Conservation (phyloP, 2,797 vertebrate species). For the Meda fulgida region DNA sequence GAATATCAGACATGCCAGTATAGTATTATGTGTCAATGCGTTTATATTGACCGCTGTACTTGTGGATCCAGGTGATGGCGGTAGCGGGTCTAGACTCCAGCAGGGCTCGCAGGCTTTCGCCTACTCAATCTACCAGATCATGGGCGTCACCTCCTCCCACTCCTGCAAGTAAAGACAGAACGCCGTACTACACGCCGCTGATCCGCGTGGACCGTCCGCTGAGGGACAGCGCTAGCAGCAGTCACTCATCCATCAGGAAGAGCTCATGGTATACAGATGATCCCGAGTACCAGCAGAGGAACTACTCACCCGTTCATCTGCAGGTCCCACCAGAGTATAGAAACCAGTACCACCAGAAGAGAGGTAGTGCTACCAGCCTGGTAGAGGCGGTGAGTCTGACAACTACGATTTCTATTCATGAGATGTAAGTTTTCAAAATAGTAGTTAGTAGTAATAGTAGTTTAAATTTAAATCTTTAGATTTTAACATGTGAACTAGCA, state of each 20-base stretch:
- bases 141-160: constrained; percentile 97
- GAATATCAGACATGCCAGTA: not conserved
- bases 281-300: constrained; percentile 88
- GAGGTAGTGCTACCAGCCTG: constrained; percentile 95
- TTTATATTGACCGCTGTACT: not conserved
- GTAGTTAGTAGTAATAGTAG: no score
- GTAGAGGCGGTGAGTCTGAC: constrained; percentile 92
- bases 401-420: not conserved
- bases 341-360: constrained; percentile 93
- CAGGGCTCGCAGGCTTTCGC: constrained; percentile 93
- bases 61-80: constrained; percentile 89
- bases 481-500: no score
- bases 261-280: constrained; percentile 99
- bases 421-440: not conserved
- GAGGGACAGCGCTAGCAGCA: constrained; percentile 85
- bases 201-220: constrained; percentile 90
- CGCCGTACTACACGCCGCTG: constrained; percentile 91
- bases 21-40: not conserved
- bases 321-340: constrained; percentile 90
- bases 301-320: constrained; percentile 90
- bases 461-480: no score
- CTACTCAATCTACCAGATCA: constrained; percentile 92
- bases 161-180: constrained; percentile 87
- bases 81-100: constrained; percentile 97
- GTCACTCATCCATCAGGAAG: constrained; percentile 89